Evolutionary conservation across 2,113 vertebrate species (phyloP).

Genomic region (Pleuronectes platessa): DNA sequence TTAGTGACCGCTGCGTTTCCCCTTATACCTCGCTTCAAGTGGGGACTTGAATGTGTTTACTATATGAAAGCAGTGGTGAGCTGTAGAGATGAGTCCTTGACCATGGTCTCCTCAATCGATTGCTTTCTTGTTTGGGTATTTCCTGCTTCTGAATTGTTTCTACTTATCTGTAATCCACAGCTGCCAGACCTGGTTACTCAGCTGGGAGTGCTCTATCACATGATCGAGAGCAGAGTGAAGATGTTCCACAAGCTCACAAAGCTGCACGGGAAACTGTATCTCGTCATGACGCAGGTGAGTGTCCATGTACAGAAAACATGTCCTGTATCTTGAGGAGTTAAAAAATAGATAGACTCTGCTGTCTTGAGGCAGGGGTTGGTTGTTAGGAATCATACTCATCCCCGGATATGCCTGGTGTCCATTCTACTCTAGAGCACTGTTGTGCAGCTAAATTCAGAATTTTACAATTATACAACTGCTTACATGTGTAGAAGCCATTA

Average conservation of each 20-base stretch:
- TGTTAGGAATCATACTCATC: not conserved
- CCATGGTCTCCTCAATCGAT: not conserved
- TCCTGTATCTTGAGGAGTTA: not conserved
- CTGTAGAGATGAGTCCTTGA: not conserved
- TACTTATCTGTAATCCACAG: constrained; percentile 72
- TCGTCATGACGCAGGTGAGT: constrained; percentile 91
- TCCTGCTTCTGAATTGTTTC: constrained; percentile 8
- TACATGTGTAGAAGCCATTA: too few relatives aligned
- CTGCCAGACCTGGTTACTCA: constrained; percentile 92
- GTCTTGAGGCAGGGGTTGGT: not conserved
- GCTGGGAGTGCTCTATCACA: constrained; percentile 92
- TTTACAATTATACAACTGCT: too few relatives aligned
- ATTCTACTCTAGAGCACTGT: too few relatives aligned
- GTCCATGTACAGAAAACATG: not conserved
- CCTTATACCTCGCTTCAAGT: not conserved
- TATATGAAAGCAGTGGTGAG: not conserved
- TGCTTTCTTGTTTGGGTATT: not conserved
- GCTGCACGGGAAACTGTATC: constrained; percentile 93
- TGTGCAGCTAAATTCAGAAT: too few relatives aligned
- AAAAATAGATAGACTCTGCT: not conserved
- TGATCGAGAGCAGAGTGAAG: constrained; percentile 97
- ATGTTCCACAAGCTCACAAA: constrained; percentile 92
- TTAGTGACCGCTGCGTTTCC: not conserved
- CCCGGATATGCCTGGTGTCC: too few relatives aligned
- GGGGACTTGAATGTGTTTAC: not conserved